Base-by-base conservation (phyloP, 2,888 invertebrate genomes). In the Hypena proboscidalis region DNA sequence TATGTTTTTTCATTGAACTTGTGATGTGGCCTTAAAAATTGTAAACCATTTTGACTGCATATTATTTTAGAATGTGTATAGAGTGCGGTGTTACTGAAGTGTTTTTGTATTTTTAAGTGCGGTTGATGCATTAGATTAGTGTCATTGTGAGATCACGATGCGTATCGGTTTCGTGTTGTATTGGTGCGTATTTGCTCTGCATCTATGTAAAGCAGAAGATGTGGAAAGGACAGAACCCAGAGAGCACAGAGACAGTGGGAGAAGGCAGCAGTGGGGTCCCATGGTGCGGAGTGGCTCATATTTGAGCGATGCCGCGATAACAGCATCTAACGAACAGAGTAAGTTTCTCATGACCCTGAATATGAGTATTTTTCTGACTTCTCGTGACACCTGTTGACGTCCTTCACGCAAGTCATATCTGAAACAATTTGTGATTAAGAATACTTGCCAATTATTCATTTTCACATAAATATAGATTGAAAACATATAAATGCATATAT, bases 121-220 rank as follows among this genome's bases (percentile, higher is more conserved):
- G 74, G 74, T 83, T 76, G 74, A 71, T 82, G 74, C 69, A 74
- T 67, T 85, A 81, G 80, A 74, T 68, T 85, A 80, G 82, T 88
- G 86, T 84, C 81, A 86, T 85, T 81, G 77, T 76, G 66, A 78
- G 77, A 83, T 87, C 84, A 90, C 85, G 79, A 90, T 90, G 90
- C 90, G 88, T 87, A 81, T 90, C 82, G 85, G 84, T 85, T 79
- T 89, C 75, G 80, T 88, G 76, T 79, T 90, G 60, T 90, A 88
- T 84, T 90, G 88, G 88, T 90, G 89, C 85, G 85, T 90, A 77
- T 84, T 87, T 70, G 85, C 80, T 72, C 77, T 90, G 77, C 89
- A 90, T 79, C 68, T 90, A 72, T 87, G 88, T 70, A 85, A 83
- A 80, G 89, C 81, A 50, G 83, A 90, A 58, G 90, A 90, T 81